A percentile compares a stretch with the other conserved stretches of the same genome.
Conservation (phyloP, 2,888 invertebrate species). For the Fabriciana adippe region DNA sequence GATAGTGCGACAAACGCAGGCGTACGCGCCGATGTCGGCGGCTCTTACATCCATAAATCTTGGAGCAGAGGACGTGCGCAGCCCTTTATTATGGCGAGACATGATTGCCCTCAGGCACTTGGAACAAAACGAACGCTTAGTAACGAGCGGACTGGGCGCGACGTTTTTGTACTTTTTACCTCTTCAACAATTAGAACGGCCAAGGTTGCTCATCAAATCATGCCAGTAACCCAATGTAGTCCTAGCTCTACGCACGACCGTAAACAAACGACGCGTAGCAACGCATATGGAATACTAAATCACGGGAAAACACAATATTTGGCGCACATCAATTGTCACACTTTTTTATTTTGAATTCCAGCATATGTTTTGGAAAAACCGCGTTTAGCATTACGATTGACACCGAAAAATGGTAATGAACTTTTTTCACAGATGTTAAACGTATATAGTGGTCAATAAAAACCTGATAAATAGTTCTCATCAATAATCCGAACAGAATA, state of each 20-base stretch:
- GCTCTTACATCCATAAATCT: slow-evolving; percentile 70
- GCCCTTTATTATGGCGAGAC: slow-evolving; percentile 78
- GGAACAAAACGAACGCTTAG: slow-evolving; percentile 72
- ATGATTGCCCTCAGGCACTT: slow-evolving; percentile 78
- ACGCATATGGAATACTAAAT: slow-evolving; percentile 63
- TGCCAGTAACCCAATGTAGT: slow-evolving; percentile 40
- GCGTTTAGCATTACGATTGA: slow-evolving; percentile 5
- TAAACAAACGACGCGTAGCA: slow-evolving; percentile 55
- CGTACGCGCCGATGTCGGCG: slow-evolving; percentile 60
- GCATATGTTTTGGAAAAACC: slow-evolving; percentile 32
- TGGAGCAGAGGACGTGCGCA: slow-evolving; percentile 68
- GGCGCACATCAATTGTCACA: slow-evolving; percentile 48
- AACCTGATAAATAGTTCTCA: not conserved
- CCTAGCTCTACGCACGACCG: slow-evolving; percentile 22
- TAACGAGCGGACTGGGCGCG: slow-evolving; percentile 56
- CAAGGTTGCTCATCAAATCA: slow-evolving; percentile 27
- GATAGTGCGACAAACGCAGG: slow-evolving; percentile 74
- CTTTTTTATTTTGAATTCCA: slow-evolving; percentile 45
- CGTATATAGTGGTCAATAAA: not conserved
- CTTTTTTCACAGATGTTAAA: not conserved
- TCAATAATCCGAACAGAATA: not conserved
- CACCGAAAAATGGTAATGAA: not conserved
- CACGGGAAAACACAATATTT: slow-evolving; percentile 65
- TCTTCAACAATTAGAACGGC: slow-evolving; percentile 35
- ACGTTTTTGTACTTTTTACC: slow-evolving; percentile 52